phyloP scores from a whole-genome alignment of 2,888 invertebrate genomes.

The Chloromyia formosa region DNA sequence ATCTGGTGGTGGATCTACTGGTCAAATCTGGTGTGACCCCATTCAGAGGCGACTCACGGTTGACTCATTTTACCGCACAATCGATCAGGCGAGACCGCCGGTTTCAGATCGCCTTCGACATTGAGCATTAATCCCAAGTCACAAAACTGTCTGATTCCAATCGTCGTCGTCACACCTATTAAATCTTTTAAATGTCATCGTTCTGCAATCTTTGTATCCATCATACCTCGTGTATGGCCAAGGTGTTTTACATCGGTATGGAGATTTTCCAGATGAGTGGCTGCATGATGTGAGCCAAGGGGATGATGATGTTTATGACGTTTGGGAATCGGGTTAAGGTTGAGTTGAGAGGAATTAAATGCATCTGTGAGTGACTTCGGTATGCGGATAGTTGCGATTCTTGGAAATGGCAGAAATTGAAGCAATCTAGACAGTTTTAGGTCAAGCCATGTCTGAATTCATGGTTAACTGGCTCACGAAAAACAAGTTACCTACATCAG shows the following conservation, averaged over 20 bases:
- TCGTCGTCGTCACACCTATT: constrained; percentile 37
- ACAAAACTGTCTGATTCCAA: constrained; percentile 37
- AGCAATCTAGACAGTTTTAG: too few species aligned
- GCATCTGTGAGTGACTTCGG: too few species aligned
- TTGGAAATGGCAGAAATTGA: too few species aligned
- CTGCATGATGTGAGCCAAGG: constrained; percentile 13
- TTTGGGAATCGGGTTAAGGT: neutral
- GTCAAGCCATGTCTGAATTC: too few species aligned
- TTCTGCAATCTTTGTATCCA: constrained; percentile 14
- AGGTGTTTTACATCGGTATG: neutral
- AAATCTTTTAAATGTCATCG: constrained; percentile 26
- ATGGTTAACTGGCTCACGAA: too few species aligned
- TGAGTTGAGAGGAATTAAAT: neutral
- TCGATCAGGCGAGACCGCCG: constrained; percentile 1
- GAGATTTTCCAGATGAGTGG: constrained; percentile 34
- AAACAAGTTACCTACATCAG: too few species aligned
- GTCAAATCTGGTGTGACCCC: neutral
- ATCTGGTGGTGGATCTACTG: too few species aligned
- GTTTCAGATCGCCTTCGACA: neutral
- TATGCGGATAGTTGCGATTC: too few species aligned
- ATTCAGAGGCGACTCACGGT: constrained; percentile 22
- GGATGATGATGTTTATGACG: neutral
- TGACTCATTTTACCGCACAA: constrained; percentile 25
- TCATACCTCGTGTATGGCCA: neutral
- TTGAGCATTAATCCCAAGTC: constrained; percentile 33